These are phyloP conservation scores for Meloidogyne chitwoodi DNA, from an alignment of 1,140 invertebrate genomes.

Conservation along the genomic window DNA sequence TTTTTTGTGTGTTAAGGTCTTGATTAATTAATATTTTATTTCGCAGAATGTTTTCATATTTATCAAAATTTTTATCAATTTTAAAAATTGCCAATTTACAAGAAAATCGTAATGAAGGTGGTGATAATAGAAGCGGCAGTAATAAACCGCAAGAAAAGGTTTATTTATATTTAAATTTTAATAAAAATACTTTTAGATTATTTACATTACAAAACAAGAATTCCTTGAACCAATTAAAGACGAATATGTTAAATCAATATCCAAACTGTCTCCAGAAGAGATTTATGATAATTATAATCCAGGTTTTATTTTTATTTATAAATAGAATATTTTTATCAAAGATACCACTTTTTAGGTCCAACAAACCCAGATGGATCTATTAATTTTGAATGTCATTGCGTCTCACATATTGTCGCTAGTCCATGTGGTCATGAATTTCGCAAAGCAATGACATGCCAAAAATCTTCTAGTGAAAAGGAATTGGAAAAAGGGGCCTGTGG, in stretches of 20 bases:
- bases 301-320: constrained; percentile 39
- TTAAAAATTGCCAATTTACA: not conserved
- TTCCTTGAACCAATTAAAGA: constrained; percentile 44
- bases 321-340: not conserved
- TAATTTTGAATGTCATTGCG: constrained; percentile 59
- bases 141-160: not conserved
- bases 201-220: constrained; percentile 39
- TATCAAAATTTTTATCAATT: not conserved
- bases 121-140: not conserved
- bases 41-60: not conserved
- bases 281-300: constrained; percentile 48
- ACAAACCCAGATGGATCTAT: constrained; percentile 51
- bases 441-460: constrained; percentile 55
- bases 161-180: not conserved
- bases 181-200: constrained; percentile 20
- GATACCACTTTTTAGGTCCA: constrained; percentile 37
- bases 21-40: too few species aligned
- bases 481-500: constrained; percentile 50
- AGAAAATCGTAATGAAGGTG: not conserved
- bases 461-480: constrained; percentile 32
- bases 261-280: constrained; percentile 34
- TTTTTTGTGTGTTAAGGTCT: too few species aligned
- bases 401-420: constrained; percentile 52
- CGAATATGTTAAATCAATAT: constrained; percentile 39
- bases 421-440: constrained; percentile 53